These are phyloP conservation scores for Hyperoplus lanceolatus DNA, from an alignment of 2,797 vertebrate genomes.

Conservation along the genomic window DNA sequence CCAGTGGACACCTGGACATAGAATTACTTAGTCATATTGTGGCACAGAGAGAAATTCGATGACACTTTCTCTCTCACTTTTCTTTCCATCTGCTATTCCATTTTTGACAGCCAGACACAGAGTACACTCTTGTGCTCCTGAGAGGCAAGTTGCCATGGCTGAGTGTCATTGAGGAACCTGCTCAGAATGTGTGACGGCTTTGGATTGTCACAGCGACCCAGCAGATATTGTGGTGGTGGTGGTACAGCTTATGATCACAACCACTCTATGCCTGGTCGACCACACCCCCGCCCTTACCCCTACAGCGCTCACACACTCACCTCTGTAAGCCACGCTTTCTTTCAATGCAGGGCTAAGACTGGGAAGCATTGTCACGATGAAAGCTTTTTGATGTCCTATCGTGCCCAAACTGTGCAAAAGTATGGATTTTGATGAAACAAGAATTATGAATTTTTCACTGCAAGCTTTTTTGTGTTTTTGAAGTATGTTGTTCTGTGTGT, in stretches of 20 bases:
- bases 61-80: conserved; percentile 10
- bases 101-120: conserved; percentile 41
- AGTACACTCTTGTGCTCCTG: conserved; percentile 34
- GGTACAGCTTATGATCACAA: conserved; percentile 46
- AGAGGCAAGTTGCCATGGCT: conserved; percentile 45
- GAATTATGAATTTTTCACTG: conserved; percentile 65
- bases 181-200: conserved; percentile 61
- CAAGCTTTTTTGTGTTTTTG: conserved; percentile 7
- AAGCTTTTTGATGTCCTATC: conserved; percentile 81
- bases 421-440: conserved; percentile 13
- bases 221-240: conserved; percentile 17
- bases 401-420: conserved; percentile 35
- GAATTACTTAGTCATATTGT: conserved; percentile 53
- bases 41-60: conserved; percentile 36
- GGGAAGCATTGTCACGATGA: conserved; percentile 56
- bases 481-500: conserved; percentile 19
- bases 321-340: conserved; percentile 23
- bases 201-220: conserved; percentile 43
- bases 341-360: conserved; percentile 28
- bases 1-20: conserved; percentile 22
- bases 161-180: conserved; percentile 60
- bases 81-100: conserved; percentile 18
- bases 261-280: conserved; percentile 21
- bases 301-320: conserved; percentile 44
- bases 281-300: conserved; percentile 13